Percentiles rank a stretch among this genome's conserved stretches.
Conservation (phyloP, 2,113 vertebrate genomes). For the Thymallus thymallus region DNA sequence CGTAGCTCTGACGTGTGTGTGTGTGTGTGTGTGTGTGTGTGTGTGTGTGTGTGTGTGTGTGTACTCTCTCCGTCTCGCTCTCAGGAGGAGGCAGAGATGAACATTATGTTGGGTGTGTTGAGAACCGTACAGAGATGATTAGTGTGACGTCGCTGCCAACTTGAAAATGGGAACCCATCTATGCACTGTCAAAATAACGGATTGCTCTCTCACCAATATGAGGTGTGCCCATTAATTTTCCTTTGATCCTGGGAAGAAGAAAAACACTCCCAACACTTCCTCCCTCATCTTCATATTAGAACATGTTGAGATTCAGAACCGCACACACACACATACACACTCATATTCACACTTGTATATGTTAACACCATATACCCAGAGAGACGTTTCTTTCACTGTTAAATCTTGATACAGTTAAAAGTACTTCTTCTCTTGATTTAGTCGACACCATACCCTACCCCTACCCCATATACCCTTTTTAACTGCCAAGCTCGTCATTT, state of each 20-base stretch:
- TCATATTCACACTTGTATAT: conserved; percentile 1
- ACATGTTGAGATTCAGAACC: neutral
- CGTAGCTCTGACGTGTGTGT: too few species aligned
- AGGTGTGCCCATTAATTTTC: conserved; percentile 22
- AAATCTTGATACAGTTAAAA: conserved; percentile 19
- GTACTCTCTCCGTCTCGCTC: too few species aligned
- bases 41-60: too few species aligned
- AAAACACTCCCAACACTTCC: neutral
- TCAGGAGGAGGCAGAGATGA: neutral
- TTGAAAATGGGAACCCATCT: conserved; percentile 17
- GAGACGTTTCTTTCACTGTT: conserved; percentile 5
- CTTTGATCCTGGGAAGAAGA: conserved; percentile 11
- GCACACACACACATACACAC: conserved; percentile 8
- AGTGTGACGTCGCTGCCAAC: conserved; percentile 20
- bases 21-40: too few species aligned
- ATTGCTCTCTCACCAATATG: conserved; percentile 15
- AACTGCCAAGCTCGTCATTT: conserved; percentile 63
- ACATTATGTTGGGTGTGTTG: neutral
- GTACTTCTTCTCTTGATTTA: conserved; percentile 31
- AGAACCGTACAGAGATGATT: conserved; percentile 18
- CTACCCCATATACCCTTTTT: conserved; percentile 22
- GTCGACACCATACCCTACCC: neutral
- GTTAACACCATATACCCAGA: neutral
- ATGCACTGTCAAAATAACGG: conserved; percentile 27
- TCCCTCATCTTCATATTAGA: neutral